phyloP scores from a whole-genome alignment of 2,888 invertebrate species.

The Leptinotarsa juncta region DNA sequence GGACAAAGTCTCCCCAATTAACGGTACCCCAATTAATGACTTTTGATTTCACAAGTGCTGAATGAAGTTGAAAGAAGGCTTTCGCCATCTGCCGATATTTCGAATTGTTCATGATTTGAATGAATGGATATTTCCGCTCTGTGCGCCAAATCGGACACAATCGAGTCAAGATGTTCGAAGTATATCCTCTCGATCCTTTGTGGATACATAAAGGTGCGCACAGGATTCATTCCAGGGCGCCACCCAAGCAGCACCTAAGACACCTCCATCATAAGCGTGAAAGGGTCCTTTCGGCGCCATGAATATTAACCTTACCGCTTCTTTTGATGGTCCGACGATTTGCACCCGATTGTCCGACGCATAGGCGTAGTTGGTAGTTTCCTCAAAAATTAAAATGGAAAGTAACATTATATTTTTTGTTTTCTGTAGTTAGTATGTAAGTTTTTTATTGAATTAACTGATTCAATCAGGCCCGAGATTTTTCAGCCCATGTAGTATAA shows the following conservation, averaged over 20 bases:
- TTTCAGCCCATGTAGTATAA: no score
- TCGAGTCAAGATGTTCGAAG: conserved; percentile 10
- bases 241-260: conserved; percentile 60
- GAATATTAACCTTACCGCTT: conserved; percentile 58
- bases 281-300: conserved; percentile 61
- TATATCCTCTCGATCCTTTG: conserved; percentile 8
- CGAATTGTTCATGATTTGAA: not conserved
- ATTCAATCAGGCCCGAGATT: no score
- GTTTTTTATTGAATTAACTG: no score
- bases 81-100: not conserved
- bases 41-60: no score
- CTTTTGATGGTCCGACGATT: conserved; percentile 56
- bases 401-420: no score
- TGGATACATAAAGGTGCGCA: conserved; percentile 20
- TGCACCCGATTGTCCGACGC: conserved; percentile 55
- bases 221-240: conserved; percentile 48
- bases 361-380: conserved; percentile 21
- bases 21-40: no score
- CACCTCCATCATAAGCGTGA: conserved; percentile 61
- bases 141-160: not conserved
- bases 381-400: no score
- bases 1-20: no score
- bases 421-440: no score
- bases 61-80: no score
- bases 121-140: not conserved